Conservation (phyloP, 2,113 vertebrate species). For the Fregata magnificens region DNA sequence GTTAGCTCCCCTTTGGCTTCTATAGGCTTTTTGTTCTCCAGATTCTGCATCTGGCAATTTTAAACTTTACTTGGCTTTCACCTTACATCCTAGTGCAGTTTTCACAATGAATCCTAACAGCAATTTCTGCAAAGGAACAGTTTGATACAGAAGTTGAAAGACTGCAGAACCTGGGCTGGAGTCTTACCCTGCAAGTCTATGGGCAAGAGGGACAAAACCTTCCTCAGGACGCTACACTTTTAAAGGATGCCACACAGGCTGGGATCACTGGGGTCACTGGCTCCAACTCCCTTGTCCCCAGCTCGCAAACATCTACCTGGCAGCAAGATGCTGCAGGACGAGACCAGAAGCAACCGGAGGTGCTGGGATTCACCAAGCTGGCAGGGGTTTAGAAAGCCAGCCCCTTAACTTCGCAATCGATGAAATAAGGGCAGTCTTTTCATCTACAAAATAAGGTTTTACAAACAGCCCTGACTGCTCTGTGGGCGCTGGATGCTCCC, state of each 20-base stretch:
- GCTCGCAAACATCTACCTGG: neutral
- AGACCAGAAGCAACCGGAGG: neutral
- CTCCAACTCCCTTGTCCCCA: rapidly evolving
- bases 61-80: neutral
- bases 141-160: neutral
- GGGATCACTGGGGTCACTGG: neutral
- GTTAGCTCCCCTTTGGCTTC: neutral
- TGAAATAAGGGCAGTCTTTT: neutral
- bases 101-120: neutral
- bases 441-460: neutral
- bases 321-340: neutral
- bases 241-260: neutral
- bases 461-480: neutral
- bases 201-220: neutral
- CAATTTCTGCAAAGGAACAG: neutral
- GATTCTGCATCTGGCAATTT: neutral
- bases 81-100: neutral
- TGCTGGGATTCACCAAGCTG: neutral
- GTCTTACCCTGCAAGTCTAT: neutral
- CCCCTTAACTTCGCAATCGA: neutral
- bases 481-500: too few species aligned
- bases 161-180: neutral
- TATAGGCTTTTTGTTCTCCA: neutral
- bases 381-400: neutral
- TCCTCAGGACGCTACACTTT: neutral